Evolutionary conservation across 1,140 invertebrate species (phyloP).

Genomic region (Littorina saxatilis): DNA sequence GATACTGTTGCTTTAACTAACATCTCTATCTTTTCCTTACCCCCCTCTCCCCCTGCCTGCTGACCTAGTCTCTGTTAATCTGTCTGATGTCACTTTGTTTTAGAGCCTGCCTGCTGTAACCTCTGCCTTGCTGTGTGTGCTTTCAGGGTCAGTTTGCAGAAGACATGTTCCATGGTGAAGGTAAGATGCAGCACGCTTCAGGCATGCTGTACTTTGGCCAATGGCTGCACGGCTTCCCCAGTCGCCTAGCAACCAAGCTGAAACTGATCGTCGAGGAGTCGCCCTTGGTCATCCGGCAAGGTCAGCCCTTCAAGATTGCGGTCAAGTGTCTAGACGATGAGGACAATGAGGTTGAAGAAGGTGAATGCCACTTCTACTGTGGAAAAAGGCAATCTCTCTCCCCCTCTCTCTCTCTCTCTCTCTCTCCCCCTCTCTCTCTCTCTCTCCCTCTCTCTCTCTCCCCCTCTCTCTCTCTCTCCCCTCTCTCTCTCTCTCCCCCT

Average conservation of each 20-base stretch:
- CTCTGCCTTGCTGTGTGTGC: no score
- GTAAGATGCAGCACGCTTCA: constrained; percentile 68
- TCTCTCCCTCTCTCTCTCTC: neutral
- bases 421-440: neutral
- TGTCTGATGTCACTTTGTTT: no score
- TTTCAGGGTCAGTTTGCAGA: constrained; percentile 71
- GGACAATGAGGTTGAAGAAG: constrained; percentile 57
- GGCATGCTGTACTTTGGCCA: constrained; percentile 69
- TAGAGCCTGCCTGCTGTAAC: no score
- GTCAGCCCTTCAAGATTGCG: constrained; percentile 64
- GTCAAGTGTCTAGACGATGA: constrained; percentile 67
- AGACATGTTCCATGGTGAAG: constrained; percentile 71
- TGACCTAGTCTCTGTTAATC: no score
- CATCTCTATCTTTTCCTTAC: no score
- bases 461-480: neutral
- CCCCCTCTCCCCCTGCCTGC: no score
- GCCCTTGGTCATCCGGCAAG: constrained; percentile 58
- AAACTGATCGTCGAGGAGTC: constrained; percentile 52
- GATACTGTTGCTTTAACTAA: no score
- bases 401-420: constrained; percentile 9
- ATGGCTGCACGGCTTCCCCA: constrained; percentile 70
- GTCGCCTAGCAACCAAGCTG: constrained; percentile 66
- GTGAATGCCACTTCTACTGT: constrained; percentile 43
- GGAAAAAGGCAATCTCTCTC: no score
- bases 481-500: no score